Evolutionary conservation across 2,113 vertebrate species (phyloP), one percentile per base, ranked within the genome.

Genomic region (Gopherus flavomarginatus): DNA sequence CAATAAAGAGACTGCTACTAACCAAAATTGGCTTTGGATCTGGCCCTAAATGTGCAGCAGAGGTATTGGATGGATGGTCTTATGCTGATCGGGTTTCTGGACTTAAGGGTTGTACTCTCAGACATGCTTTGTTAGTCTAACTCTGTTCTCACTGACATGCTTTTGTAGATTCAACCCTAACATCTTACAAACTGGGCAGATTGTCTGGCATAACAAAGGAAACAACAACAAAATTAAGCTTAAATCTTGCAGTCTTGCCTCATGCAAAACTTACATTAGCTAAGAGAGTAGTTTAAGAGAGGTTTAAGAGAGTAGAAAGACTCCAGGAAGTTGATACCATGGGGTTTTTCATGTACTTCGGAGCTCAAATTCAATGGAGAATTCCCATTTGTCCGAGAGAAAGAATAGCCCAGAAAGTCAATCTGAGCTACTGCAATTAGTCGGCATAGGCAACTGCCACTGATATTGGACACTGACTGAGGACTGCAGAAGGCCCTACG

Each of bases 51-150:
- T 65, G 54, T 62, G 10, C 16, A 92, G 47, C 31, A 69, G 91
- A 96, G 89, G 93, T 92, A 96, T 1, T 11, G 86, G 47, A 93
- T 2, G n/a, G 57, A 78, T 26, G 19, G 92, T 85, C 78, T 93
- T 52, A 27, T 77, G 72, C 75, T 85, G 26, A 47, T 4, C 6
- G n/a, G n/a, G 31, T 90, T 91, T 49, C 65, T 83, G 13, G 50
- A 91, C 47, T n/a, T 3, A 0, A 87, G 72, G 50, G 80, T 59
- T 57, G 56, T 5, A 0, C 0, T 19, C 42, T 47, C 50, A 44
- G 38, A 16, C 38, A 50, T 1, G n/a, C 2, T 17, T 6, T 0
- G 52, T 69, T 86, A 82, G 0, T 75, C 21, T 2, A 8, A n/a
- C 80, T 80, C 79, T 57, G 53, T 44, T 16, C 79, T 13, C 72